Evolutionary conservation across 2,113 vertebrate species (phyloP).

Genomic region (Gallinago paraguaiae): DNA sequence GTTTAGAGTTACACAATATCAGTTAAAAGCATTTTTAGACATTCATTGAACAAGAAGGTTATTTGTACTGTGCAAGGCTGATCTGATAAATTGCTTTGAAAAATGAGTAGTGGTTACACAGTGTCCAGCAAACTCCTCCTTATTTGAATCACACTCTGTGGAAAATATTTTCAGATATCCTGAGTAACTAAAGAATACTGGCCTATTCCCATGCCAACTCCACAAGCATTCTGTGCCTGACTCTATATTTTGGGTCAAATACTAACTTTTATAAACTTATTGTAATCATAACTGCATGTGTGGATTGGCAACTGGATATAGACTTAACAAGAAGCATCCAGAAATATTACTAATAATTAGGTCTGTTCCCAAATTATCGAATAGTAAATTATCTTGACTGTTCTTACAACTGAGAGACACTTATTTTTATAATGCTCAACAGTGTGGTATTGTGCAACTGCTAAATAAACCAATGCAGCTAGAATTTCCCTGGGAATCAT

Average conservation of each 20-base stretch:
- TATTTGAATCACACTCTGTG: neutral
- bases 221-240: neutral
- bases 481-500: conserved; percentile 17
- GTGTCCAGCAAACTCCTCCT: neutral
- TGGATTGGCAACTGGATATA: neutral
- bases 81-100: neutral
- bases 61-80: neutral
- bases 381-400: neutral
- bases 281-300: neutral
- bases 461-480: conserved; percentile 13
- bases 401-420: neutral
- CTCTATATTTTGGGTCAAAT: neutral
- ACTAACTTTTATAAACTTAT: neutral
- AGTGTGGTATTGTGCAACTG: neutral
- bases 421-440: neutral
- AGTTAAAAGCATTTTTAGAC: neutral
- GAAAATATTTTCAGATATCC: neutral
- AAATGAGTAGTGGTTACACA: neutral
- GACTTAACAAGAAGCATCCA: neutral
- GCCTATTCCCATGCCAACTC: neutral
- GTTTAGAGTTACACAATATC: accelerated
- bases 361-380: neutral
- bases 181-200: neutral
- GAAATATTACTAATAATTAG: neutral
- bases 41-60: neutral